A percentile compares a stretch with the other conserved stretches of the same genome.
phyloP scores from a whole-genome alignment of 2,797 vertebrate genomes.

The Enteromius argenteus region DNA sequence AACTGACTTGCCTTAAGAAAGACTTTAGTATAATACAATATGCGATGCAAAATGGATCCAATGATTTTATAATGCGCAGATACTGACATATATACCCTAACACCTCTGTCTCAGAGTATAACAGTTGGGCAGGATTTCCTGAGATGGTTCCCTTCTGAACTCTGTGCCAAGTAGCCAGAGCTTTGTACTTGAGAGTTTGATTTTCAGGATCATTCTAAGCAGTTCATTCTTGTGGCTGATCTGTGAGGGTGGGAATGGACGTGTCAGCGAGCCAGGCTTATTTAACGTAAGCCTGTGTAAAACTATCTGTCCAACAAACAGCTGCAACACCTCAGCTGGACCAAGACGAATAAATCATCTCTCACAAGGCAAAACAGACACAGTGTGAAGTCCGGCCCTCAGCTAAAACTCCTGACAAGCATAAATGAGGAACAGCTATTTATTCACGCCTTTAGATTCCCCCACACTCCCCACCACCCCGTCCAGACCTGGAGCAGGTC shows the following conservation, averaged over 20 bases:
- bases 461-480: conserved; percentile 7
- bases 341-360: conserved; percentile 73
- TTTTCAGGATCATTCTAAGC: conserved; percentile 66
- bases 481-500: conserved; percentile 44
- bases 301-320: conserved; percentile 74
- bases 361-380: conserved; percentile 72
- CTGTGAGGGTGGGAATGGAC: conserved; percentile 62
- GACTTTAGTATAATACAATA: neutral
- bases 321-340: conserved; percentile 73
- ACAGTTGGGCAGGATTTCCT: conserved; percentile 10
- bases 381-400: conserved; percentile 68
- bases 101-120: conserved; percentile 1
- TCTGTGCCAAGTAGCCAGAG: conserved; percentile 41
- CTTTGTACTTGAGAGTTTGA: conserved; percentile 42
- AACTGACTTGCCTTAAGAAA: neutral
- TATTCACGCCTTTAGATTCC: conserved; percentile 65
- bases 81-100: conserved; percentile 1
- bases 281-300: conserved; percentile 69
- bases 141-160: conserved; percentile 15
- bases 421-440: conserved; percentile 69
- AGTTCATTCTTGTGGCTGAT: conserved; percentile 54
- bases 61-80: conserved; percentile 1
- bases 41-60: neutral
- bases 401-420: conserved; percentile 73
- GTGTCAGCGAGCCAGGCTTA: conserved; percentile 63